Evolutionary conservation across 2,888 invertebrate species (phyloP), one percentile per base, ranked within the genome.

Genomic region (Acanthoscelides obtectus): DNA sequence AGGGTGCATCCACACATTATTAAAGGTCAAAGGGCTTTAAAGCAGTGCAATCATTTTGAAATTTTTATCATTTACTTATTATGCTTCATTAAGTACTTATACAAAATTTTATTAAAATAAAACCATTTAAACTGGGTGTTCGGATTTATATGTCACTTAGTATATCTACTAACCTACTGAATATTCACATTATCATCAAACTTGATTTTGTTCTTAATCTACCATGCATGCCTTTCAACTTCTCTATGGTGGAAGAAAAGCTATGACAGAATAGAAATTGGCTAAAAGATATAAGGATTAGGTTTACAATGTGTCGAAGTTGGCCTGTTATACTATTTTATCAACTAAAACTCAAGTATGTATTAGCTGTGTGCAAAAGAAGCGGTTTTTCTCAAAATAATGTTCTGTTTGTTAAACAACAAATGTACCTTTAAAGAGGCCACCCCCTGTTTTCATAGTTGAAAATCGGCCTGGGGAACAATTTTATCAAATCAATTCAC

Each of bases 371-470:
- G 69, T 69, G 66, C 22, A 71, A 73, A 75, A 68, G 65, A 74
- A 73, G 70, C 73, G 69, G 22, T 66, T 69, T 71, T 72, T 20
- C 20, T 20, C 45, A 45, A 45, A 45, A 45, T 45, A 17, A 63
- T 8, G 6, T 66, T 66, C 22, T 17, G 21, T 6, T 64, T 70
- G 71, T 74, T 75, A 76, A 76, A 76, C 74, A 72, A 72, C 73
- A 75, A 75, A 75, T 77, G 79, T 85, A 86, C 86, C 85, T 85
- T 82, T 84, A 77, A 83, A 84, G 72, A 83, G 79, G 77, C 82
- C 80, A 79, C 83, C 82, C 75, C 80, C 79, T 77, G 84, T 81
- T 81, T 84, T 85, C 80, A 83, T 79, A 76, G 84, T 78, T 80
- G 82, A 83, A 80, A 82, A 83, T 80, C 85, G 82, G 77, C 84